Percentiles rank a stretch among this genome's conserved stretches.
Evolutionary conservation across 2,888 invertebrate species (phyloP).

Genomic region (Spisula solida): DNA sequence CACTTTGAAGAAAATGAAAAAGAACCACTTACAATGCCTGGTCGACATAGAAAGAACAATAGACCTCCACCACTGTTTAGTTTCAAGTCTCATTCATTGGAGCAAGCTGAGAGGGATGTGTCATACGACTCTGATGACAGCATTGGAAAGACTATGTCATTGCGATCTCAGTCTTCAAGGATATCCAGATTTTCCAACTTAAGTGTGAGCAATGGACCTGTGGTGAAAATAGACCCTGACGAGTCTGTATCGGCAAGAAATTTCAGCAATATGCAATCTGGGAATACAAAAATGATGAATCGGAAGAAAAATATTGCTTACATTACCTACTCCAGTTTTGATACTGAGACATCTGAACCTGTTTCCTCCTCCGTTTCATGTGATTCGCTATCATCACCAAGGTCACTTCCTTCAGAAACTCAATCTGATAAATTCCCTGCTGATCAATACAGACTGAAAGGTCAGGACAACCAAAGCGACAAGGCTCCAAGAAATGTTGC

Average conservation of each 20-base stretch:
- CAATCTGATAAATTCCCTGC: conserved; percentile 50
- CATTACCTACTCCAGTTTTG: conserved; percentile 61
- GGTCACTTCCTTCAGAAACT: conserved; percentile 60
- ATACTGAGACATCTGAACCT: conserved; percentile 63
- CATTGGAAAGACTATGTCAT: conserved; percentile 46
- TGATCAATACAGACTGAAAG: conserved; percentile 25
- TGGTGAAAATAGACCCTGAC: conserved; percentile 62
- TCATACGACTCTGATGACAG: conserved; percentile 58
- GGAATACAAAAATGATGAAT: conserved; percentile 2
- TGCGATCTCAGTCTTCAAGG: conserved; percentile 59
- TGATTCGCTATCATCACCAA: conserved; percentile 59
- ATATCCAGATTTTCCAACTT: conserved; percentile 59
- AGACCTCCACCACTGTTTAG: conserved; percentile 27
- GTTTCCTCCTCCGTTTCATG: conserved; percentile 63
- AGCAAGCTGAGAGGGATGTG: conserved; percentile 40
- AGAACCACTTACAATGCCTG: not conserved
- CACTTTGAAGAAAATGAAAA: conserved; percentile 36
- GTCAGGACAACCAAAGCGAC: conserved; percentile 46
- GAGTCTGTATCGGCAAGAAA: not conserved
- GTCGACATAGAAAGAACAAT: not conserved
- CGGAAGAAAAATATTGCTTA: conserved; percentile 49
- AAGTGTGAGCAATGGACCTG: conserved; percentile 58
- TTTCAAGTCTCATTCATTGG: conserved; percentile 42
- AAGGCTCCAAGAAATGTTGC: conserved; percentile 64
- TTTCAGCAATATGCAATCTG: not conserved